Percentiles rank a stretch among this genome's conserved stretches.
Evolutionary conservation across 2,113 vertebrate genomes (phyloP).

Genomic region (Seriola aureovittata): DNA sequence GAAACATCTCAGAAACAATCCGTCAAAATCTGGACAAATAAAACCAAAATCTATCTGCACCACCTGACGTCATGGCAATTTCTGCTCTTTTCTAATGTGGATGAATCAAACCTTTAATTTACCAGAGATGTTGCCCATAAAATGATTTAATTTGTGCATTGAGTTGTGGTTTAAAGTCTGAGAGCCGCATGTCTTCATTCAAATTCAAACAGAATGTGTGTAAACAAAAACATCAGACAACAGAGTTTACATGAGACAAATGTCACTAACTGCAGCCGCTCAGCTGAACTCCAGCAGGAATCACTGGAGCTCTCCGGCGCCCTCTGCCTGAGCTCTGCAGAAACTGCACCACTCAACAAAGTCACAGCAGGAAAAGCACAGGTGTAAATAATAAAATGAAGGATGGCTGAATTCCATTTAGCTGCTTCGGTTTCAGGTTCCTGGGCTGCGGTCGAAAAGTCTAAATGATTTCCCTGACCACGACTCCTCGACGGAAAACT

Average conservation of each 20-base stretch:
- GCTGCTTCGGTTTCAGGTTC: neutral
- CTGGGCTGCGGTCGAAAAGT: no score
- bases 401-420: neutral
- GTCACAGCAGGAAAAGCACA: neutral
- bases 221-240: neutral
- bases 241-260: neutral
- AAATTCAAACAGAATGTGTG: no score
- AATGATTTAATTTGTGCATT: neutral
- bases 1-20: neutral
- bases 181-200: no score
- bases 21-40: neutral
- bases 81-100: neutral
- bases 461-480: no score
- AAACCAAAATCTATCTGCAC: neutral
- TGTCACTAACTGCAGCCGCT: neutral
- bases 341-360: conserved; percentile 20
- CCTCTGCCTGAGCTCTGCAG: conserved; percentile 34
- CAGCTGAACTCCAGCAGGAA: neutral
- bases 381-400: neutral
- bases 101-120: conserved; percentile 9
- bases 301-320: conserved; percentile 33
- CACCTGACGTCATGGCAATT: neutral
- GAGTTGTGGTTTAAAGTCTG: neutral
- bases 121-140: neutral
- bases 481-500: no score